phyloP scores from a whole-genome alignment of 2,113 vertebrate species.

The Oreochromis spilurus region DNA sequence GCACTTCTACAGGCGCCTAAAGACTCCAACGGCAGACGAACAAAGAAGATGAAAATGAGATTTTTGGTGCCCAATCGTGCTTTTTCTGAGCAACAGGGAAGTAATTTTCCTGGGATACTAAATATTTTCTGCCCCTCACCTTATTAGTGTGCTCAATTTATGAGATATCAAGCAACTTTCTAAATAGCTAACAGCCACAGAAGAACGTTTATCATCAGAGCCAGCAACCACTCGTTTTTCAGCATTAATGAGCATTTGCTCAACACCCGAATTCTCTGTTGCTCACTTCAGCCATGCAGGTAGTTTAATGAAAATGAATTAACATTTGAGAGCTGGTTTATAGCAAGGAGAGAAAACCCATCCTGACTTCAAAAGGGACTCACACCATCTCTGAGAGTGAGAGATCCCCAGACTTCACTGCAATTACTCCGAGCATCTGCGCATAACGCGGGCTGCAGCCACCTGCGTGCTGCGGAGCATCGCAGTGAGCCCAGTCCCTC shows the following conservation, averaged over 20 bases:
- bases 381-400: background rate
- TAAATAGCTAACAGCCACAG: background rate
- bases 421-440: constrained; percentile 31
- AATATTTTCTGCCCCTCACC: background rate
- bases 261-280: background rate
- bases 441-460: background rate
- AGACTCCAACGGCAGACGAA: background rate
- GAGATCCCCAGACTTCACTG: constrained; percentile 8
- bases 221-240: background rate
- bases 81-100: background rate
- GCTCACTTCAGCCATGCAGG: background rate
- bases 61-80: background rate
- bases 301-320: background rate
- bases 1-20: background rate
- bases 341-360: background rate
- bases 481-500: background rate
- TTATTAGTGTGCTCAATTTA: background rate
- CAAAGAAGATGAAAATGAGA: background rate
- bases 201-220: background rate
- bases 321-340: background rate
- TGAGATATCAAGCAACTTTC: background rate
- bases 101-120: background rate
- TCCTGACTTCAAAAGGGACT: background rate
- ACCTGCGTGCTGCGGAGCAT: constrained; percentile 6
- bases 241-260: background rate